Percentiles rank a stretch among this genome's conserved stretches.
These are phyloP conservation scores for Trachurus trachurus DNA, from an alignment of 2,797 vertebrate genomes.

Conservation along the genomic window DNA sequence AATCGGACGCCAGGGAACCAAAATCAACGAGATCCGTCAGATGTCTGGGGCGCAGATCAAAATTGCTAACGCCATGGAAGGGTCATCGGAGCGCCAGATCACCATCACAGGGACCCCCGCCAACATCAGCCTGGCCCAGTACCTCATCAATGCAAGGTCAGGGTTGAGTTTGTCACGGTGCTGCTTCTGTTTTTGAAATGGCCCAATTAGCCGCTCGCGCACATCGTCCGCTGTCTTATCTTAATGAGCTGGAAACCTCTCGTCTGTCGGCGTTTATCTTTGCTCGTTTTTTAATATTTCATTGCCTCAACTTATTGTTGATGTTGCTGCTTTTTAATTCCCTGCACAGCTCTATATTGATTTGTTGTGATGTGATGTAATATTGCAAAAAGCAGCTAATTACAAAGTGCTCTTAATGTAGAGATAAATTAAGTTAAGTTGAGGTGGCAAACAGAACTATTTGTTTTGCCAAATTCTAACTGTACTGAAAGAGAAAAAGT, in stretches of 20 bases:
- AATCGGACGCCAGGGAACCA: constrained; percentile 98
- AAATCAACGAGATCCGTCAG: constrained; percentile 99
- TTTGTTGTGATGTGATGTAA: background rate
- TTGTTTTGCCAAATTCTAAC: too few relatives aligned
- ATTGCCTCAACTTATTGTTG: background rate
- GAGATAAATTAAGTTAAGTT: background rate
- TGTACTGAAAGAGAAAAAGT: background rate
- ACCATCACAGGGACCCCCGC: constrained; percentile 97
- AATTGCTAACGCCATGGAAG: constrained; percentile 97
- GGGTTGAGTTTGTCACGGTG: background rate
- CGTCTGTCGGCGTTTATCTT: background rate
- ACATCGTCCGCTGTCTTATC: background rate
- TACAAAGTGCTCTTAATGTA: background rate
- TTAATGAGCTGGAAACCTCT: background rate
- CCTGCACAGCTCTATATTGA: background rate
- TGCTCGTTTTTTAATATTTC: background rate
- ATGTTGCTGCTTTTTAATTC: background rate
- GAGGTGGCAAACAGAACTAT: too few relatives aligned
- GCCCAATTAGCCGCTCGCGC: background rate
- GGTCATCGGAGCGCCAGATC: constrained; percentile 96
- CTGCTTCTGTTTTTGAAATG: background rate
- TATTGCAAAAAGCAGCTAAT: background rate
- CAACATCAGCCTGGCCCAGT: constrained; percentile 98
- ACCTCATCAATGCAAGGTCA: constrained; percentile 97
- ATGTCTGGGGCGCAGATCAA: constrained; percentile 99